Evolutionary conservation across 2,797 vertebrate species (phyloP).

Genomic region (Pogoniulus pusillus): DNA sequence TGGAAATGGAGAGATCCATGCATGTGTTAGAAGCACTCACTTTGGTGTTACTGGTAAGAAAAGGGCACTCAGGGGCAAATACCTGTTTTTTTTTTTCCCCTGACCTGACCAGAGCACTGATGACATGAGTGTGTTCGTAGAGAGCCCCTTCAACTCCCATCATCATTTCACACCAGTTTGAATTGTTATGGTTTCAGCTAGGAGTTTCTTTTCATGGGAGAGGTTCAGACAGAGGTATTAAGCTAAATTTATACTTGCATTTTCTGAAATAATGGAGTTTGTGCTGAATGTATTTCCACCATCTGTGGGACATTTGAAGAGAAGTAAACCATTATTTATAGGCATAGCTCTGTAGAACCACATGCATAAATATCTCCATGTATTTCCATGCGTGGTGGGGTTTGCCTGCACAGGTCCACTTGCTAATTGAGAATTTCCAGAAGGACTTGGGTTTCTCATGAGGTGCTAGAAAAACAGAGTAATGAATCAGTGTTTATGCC

Average conservation of each 20-base stretch:
- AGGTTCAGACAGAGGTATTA: background rate
- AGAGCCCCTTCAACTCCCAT: background rate
- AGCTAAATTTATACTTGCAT: background rate
- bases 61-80: background rate
- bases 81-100: background rate
- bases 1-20: background rate
- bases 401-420: constrained; percentile 27
- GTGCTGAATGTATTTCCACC: constrained; percentile 1
- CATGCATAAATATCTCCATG: background rate
- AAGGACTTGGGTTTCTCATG: constrained; percentile 20
- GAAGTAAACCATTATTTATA: constrained; percentile 30
- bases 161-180: background rate
- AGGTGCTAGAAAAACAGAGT: constrained; percentile 22
- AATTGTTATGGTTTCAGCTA: constrained; percentile 15
- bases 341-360: background rate
- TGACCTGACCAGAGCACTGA: background rate
- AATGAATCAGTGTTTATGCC: background rate
- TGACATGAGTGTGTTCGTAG: background rate
- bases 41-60: background rate
- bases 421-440: background rate
- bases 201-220: background rate
- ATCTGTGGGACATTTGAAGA: background rate
- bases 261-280: constrained; percentile 4
- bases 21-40: background rate
- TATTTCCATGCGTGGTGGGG: background rate